phyloP scores from a whole-genome alignment of 2,113 vertebrate genomes.

The Erpornis zantholeuca region DNA sequence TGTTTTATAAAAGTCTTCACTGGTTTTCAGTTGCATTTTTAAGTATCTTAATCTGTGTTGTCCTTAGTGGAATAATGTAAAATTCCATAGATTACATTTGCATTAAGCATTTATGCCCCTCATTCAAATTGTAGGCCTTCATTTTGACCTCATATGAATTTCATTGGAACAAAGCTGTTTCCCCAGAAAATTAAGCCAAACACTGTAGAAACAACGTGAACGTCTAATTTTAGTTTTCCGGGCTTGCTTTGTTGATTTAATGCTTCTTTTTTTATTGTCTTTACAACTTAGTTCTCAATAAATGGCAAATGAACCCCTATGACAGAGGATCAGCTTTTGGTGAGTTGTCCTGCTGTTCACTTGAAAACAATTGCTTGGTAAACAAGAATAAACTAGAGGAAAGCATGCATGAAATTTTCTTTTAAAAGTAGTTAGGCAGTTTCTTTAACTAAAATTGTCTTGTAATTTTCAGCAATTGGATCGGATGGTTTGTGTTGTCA shows the following conservation, averaged over 20 bases:
- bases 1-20: background rate
- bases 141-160: background rate
- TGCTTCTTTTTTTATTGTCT: background rate
- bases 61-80: background rate
- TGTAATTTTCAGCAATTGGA: slow-evolving; percentile 84
- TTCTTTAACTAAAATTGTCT: background rate
- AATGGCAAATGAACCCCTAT: slow-evolving; percentile 98
- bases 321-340: slow-evolving; percentile 95
- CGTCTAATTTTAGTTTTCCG: background rate
- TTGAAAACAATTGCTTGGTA: background rate
- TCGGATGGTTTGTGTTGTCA: slow-evolving; percentile 94
- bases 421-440: background rate
- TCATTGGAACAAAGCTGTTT: background rate
- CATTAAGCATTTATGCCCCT: background rate
- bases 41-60: background rate
- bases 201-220: background rate
- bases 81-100: background rate
- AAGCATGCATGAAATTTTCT: background rate
- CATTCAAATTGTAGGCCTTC: background rate
- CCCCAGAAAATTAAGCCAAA: background rate
- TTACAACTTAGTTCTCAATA: slow-evolving; percentile 87
- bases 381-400: background rate
- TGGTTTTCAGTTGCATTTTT: background rate
- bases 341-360: slow-evolving; percentile 65
- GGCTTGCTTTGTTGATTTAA: background rate